These are phyloP conservation scores for Mimachlamys varia DNA, from an alignment of 2,888 invertebrate genomes.

Conservation along the genomic window DNA sequence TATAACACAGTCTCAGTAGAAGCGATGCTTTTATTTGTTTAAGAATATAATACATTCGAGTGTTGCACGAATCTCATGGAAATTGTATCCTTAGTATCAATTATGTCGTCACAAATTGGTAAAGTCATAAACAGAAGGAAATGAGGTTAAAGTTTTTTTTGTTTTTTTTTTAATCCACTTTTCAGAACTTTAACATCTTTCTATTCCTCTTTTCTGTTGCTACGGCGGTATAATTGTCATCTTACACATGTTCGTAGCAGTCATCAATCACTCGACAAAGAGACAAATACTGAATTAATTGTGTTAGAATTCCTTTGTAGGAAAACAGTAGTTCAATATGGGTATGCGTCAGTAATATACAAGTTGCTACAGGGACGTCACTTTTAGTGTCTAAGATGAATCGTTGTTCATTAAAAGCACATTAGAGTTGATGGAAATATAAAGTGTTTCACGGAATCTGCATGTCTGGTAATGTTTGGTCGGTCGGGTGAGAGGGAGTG, in stretches of 20 bases:
- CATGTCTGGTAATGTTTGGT: conserved; percentile 18
- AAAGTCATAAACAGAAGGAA: not conserved
- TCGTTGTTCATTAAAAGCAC: conserved; percentile 31
- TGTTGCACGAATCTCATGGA: no score
- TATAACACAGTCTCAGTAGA: no score
- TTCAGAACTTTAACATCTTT: not conserved
- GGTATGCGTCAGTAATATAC: not conserved
- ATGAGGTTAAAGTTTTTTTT: not conserved
- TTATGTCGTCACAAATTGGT: not conserved
- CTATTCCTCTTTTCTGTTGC: not conserved
- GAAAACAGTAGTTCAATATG: not conserved
- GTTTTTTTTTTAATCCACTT: no score
- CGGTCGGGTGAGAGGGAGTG: conserved; percentile 12
- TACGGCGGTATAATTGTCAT: not conserved
- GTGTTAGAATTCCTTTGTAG: not conserved
- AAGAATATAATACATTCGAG: no score
- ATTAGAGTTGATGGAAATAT: conserved; percentile 28
- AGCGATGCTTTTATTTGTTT: no score
- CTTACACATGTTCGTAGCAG: not conserved
- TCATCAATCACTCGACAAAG: not conserved
- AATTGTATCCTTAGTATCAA: not conserved
- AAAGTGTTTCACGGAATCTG: conserved; percentile 33
- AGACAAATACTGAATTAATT: not conserved
- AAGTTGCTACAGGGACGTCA: conserved; percentile 3
- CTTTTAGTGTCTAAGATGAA: conserved; percentile 20